Evolutionary conservation across 2,797 vertebrate species (phyloP).

Genomic region (Morelia viridis): DNA sequence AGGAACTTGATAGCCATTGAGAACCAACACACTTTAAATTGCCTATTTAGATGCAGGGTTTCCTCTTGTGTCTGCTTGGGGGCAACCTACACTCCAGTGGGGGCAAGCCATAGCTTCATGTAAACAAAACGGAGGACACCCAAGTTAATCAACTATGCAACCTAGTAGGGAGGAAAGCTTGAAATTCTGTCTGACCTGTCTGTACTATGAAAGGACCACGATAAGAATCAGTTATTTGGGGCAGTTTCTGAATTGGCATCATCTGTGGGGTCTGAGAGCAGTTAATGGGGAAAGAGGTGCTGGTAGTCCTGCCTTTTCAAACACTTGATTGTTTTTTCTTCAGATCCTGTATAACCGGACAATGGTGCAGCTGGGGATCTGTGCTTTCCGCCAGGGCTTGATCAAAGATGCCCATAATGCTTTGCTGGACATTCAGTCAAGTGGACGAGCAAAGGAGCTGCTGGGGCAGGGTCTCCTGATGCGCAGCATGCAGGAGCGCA

Average conservation of each 20-base stretch:
- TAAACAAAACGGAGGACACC: not conserved
- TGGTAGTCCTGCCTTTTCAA: not conserved
- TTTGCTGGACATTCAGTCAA: constrained; percentile 90
- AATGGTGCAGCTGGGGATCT: constrained; percentile 93
- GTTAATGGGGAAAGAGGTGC: not conserved
- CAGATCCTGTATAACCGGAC: constrained; percentile 94
- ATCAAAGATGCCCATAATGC: constrained; percentile 93
- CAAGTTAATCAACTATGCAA: too few relatives aligned
- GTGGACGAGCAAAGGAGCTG: constrained; percentile 90
- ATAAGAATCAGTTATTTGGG: not conserved
- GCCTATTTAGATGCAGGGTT: not conserved
- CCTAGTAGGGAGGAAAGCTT: not conserved
- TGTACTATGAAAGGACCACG: not conserved
- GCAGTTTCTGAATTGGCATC: too few relatives aligned
- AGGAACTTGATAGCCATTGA: not conserved
- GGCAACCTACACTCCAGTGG: not conserved
- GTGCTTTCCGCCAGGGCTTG: constrained; percentile 90
- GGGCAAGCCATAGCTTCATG: not conserved
- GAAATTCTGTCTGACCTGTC: not conserved
- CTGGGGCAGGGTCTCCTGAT: constrained; percentile 89
- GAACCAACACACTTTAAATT: not conserved
- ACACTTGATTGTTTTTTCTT: not conserved
- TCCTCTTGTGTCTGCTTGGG: not conserved
- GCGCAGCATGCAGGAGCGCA: constrained; percentile 93
- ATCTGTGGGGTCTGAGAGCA: not conserved